Conservation (phyloP, 1,140 invertebrate species). For the Drosophila kohkoa region DNA sequence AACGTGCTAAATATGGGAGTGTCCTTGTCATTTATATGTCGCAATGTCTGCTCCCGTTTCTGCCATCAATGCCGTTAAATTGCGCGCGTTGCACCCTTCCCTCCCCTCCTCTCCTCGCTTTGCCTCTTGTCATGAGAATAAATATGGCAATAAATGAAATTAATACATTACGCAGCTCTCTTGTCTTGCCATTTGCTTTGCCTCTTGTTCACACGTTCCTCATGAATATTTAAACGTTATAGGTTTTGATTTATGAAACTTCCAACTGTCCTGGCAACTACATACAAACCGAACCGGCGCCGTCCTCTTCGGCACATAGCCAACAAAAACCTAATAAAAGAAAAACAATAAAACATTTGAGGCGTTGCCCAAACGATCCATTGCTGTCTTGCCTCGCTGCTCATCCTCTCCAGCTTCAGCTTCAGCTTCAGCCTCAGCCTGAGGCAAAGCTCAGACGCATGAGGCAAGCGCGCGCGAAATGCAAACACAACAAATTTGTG, state of each 20-base stretch:
- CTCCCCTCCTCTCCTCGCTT: too few species aligned
- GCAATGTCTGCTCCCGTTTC: constrained; percentile 66
- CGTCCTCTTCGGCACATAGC: constrained; percentile 18
- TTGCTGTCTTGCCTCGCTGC: constrained; percentile 36
- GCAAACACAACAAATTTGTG: constrained; percentile 38
- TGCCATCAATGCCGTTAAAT: constrained; percentile 27
- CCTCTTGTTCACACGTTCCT: constrained; percentile 71
- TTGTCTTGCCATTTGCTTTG: constrained; percentile 22
- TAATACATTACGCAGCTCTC: constrained; percentile 70
- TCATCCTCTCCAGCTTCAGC: constrained; percentile 2
- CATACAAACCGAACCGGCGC: constrained; percentile 30
- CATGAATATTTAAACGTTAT: constrained; percentile 79
- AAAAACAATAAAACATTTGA: constrained; percentile 69
- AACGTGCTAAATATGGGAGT: constrained; percentile 84
- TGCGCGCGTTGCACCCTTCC: constrained; percentile 34
- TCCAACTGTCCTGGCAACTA: background rate
- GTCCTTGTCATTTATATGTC: constrained; percentile 84
- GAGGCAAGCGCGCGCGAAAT: constrained; percentile 61
- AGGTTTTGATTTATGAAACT: constrained; percentile 69
- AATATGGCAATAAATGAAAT: constrained; percentile 83
- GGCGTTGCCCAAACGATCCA: constrained; percentile 64
- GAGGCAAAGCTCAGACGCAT: constrained; percentile 12
- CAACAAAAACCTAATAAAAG: background rate
- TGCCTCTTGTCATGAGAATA: constrained; percentile 58
- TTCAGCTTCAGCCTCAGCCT: background rate